Percentiles rank a stretch among this genome's conserved stretches.
phyloP scores from a whole-genome alignment of 2,113 vertebrate genomes.

The Nicator chloris region DNA sequence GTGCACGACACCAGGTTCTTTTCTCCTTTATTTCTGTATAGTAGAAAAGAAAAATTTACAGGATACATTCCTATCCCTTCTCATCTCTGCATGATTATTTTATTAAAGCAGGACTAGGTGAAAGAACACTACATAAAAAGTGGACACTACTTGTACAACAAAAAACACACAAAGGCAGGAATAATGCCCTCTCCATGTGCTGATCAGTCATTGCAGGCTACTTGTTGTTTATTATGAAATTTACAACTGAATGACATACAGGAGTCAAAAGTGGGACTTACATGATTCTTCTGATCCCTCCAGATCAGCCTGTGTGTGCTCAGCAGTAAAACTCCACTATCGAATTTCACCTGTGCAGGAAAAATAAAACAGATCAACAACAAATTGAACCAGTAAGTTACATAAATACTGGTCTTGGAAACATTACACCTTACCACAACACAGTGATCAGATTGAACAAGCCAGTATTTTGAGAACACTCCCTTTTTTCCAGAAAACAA shows the following conservation, averaged over 20 bases:
- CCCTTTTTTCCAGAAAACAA: neutral
- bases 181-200: neutral
- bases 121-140: neutral
- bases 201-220: neutral
- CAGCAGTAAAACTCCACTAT: conserved; percentile 83
- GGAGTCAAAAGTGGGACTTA: conserved; percentile 61
- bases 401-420: neutral
- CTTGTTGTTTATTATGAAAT: neutral
- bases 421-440: neutral
- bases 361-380: neutral
- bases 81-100: neutral
- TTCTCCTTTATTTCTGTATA: neutral
- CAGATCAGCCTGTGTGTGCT: conserved; percentile 94
- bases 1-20: neutral
- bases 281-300: conserved; percentile 94
- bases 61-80: neutral
- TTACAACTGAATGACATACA: neutral
- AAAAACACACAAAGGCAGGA: neutral
- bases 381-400: neutral
- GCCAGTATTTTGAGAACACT: neutral
- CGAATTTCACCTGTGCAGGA: conserved; percentile 82
- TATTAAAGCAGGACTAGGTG: neutral
- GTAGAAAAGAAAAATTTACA: neutral
- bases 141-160: neutral
- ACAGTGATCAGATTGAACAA: neutral